Evolutionary conservation across 2,797 vertebrate genomes (phyloP), one percentile per base, ranked within the genome.

Genomic region (Melanotaenia boesemani): DNA sequence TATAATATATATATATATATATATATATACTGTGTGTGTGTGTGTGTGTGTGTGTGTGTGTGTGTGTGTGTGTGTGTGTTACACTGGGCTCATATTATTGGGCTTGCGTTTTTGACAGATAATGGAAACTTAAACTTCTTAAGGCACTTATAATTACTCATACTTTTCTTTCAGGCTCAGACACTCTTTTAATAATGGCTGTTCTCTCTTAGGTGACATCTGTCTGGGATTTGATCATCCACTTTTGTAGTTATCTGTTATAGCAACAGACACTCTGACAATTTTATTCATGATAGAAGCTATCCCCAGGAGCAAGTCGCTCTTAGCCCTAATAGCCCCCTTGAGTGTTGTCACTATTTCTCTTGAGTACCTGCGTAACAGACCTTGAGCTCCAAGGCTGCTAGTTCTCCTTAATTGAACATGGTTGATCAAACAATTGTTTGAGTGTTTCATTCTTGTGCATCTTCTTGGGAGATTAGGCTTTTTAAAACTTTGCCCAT

Each of bases 361-460:
- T 86, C 80, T 39, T 2, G 89, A 67, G 88, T 54, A 62, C 61
- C 56, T 76, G 86, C 82, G 66, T 73, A 90, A 79, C 87, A 85
- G 85, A 86, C 87, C 84, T 61, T 74, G 67, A 72, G 54, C 68
- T 69, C 86, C 85, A 89, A 66, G 83, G 85, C 77, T 88, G 81
- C 80, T 70, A 15, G 76, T 81, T 90, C 76, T 84, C 61, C 13
- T 67, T 93, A 92, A 94, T 91, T 92, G 86, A 89, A 89, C 83
- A 83, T 63, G 72, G 75, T 80, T 86, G 72, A 88, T 85, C 62
- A 67, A 74, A 39, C 75, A 86, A 59, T 68, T 81, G 69, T 77
- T 76, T 74, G 55, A 80, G 67, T 80, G 60, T 12, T 80, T 50
- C 20, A 65, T 74, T 76, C 54, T 57, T 22, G 2, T 32, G n/a